Evolutionary conservation across 2,888 invertebrate genomes (phyloP).

Genomic region (Cistogaster globosa): DNA sequence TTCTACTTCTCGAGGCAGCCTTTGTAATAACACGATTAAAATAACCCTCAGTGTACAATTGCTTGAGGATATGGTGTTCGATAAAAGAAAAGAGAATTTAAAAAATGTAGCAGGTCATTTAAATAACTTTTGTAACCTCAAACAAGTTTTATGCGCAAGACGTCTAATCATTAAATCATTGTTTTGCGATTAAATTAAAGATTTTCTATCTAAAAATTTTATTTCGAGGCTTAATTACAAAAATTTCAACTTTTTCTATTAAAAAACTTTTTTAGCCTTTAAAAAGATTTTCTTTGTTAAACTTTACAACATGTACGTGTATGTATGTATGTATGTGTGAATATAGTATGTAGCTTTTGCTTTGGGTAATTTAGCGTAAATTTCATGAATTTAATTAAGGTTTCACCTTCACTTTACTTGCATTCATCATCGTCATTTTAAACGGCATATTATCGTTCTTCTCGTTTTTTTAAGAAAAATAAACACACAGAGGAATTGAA

Average conservation of each 20-base stretch:
- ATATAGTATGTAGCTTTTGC: slow-evolving; percentile 9
- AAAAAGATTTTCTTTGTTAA: slow-evolving; percentile 15
- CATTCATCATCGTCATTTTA: slow-evolving; percentile 44
- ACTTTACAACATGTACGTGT: neutral
- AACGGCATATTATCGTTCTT: neutral
- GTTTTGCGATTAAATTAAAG: neutral
- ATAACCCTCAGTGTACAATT: no score
- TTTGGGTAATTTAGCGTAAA: slow-evolving; percentile 56
- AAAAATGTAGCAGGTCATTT: no score
- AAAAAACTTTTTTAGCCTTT: slow-evolving; percentile 17
- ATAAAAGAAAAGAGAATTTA: no score
- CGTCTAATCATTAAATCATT: no score
- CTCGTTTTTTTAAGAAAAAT: neutral
- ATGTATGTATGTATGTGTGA: neutral
- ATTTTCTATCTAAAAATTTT: neutral
- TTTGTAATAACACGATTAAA: no score
- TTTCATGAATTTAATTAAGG: slow-evolving; percentile 59
- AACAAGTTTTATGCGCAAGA: no score
- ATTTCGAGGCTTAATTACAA: slow-evolving; percentile 1
- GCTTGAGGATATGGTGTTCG: no score
- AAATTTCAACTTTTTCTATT: slow-evolving; percentile 24
- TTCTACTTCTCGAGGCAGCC: no score
- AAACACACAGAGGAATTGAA: slow-evolving; percentile 31
- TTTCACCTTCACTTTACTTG: slow-evolving; percentile 39
- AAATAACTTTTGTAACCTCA: no score